Percentiles rank a stretch among this genome's conserved stretches.
These are phyloP conservation scores for Zeuzera pyrina DNA, from an alignment of 2,888 invertebrate genomes.

Conservation along the genomic window DNA sequence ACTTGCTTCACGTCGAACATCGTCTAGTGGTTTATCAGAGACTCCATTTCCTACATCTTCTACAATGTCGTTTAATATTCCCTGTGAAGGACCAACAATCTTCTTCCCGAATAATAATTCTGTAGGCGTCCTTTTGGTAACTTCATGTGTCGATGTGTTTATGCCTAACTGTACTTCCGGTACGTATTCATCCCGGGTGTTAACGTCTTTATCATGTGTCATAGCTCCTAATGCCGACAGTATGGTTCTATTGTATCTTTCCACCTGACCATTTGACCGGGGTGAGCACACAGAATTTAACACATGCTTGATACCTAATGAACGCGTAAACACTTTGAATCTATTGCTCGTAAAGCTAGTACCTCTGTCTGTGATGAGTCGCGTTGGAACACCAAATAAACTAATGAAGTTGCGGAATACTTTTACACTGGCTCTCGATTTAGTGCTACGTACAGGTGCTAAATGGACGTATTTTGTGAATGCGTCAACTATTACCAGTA, in stretches of 20 bases:
- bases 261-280: constrained; percentile 11
- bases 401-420: not conserved
- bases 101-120: not conserved
- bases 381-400: too few relatives aligned
- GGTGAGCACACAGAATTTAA: constrained; percentile 11
- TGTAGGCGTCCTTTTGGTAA: too few relatives aligned
- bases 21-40: too few relatives aligned
- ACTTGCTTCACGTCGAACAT: too few relatives aligned
- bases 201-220: not conserved
- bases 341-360: constrained; percentile 7
- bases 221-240: not conserved
- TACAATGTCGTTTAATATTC: not conserved
- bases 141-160: too few relatives aligned
- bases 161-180: too few relatives aligned
- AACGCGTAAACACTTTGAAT: constrained; percentile 3
- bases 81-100: not conserved
- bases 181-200: not conserved
- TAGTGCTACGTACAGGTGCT: too few relatives aligned
- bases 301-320: constrained; percentile 5
- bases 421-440: constrained; percentile 2
- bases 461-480: too few relatives aligned
- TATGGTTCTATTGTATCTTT: constrained; percentile 13
- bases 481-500: too few relatives aligned
- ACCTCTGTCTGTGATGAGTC: too few relatives aligned
- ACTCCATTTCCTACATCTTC: not conserved